Conservation (phyloP, 2,888 invertebrate species). For the Stratiomys singularior region DNA sequence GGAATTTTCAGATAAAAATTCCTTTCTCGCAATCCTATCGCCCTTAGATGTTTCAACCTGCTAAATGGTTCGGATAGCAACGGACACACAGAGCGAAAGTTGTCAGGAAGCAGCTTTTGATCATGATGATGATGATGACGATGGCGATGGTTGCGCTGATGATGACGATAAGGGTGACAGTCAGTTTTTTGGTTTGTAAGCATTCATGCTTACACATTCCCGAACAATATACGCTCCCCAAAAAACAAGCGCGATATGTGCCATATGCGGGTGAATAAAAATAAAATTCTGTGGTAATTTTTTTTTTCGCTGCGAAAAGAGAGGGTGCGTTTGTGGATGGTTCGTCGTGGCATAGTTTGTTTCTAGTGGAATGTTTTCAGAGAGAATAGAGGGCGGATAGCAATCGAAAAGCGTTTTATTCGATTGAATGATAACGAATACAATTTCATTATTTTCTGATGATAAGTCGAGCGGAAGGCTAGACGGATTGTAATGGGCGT, state of each 20-base stretch:
- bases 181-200: neutral
- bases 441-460: conserved; percentile 23
- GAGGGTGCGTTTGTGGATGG: no score
- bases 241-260: neutral
- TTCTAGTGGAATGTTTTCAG: no score
- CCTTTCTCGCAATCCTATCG: conserved; percentile 12
- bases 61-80: no score
- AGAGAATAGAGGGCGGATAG: neutral
- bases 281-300: conserved; percentile 27
- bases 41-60: neutral
- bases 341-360: no score
- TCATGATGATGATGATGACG: neutral
- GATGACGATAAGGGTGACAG: neutral
- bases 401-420: conserved; percentile 25
- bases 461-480: conserved; percentile 15
- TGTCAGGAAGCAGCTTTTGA: conserved; percentile 18
- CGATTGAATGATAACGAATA: conserved; percentile 27
- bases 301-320: neutral
- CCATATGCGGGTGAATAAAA: conserved; percentile 40
- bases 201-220: conserved; percentile 35
- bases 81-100: neutral
- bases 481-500: neutral
- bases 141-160: neutral
- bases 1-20: conserved; percentile 18
- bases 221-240: conserved; percentile 4